Base-by-base conservation (phyloP, 2,888 invertebrate genomes). In the Saturnia pavonia region DNA sequence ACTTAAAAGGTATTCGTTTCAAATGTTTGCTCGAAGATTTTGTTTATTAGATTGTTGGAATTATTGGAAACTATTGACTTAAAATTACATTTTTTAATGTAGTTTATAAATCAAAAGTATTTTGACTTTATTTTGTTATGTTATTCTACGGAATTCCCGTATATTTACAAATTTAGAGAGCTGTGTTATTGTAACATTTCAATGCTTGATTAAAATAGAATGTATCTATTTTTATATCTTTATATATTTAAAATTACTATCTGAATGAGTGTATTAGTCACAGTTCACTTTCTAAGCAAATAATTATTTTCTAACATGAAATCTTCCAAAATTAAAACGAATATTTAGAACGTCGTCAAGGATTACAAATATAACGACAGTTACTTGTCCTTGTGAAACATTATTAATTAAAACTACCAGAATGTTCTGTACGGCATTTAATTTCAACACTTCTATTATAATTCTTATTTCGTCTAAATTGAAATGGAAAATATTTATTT, bases 231-330 rank as follows among this genome's bases (percentile, higher is more conserved):
- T 60, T 27, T 60, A 25, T 51, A 8, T 51, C 8, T 51, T 7
- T n/a, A 54, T n/a, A 22, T 27, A 27, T 60, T 27, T 4, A 25
- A 12, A 60, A 27, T 60, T 27, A 14, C 19, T 60, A 25, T 27
- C 27, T 27, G 27, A 60, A 60, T 60, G 57, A 27, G 27, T n/a
- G n/a, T 60, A 60, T 60, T 60, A 27, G 57, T 60, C 57, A 25
- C 27, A 60, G 14, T 60, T 27, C 27, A 60, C 57, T 27, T 60
- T 14, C 16, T 60, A 60, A 27, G 57, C 57, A 60, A 60, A 60
- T 60, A 60, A 27, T 27, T 27, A 27, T 60, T 60, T 60, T 27
- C 57, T 60, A 27, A 54, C 27, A 25, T 60, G 1, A 51, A 51
- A 19, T 6, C 8, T 51, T 19, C 8, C 48, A 51, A 51, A 7